A percentile compares a stretch with the other conserved stretches of the same genome.
These are phyloP conservation scores for Cladorhizidae sp. DNA, from an alignment of 37 sponge, comb jelly and placozoan genomes.

Conservation along the genomic window DNA sequence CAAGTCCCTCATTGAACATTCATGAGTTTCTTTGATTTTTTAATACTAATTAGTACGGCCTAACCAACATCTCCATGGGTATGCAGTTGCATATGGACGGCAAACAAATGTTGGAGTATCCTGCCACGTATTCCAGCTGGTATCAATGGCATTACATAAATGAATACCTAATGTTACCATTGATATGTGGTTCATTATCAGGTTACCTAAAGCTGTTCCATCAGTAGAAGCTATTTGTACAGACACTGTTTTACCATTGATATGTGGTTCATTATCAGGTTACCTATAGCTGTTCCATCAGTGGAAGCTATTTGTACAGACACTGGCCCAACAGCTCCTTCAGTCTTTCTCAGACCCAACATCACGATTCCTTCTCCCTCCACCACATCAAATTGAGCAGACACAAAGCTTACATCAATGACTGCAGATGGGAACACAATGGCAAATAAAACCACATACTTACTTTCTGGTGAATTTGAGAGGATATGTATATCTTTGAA, in stretches of 20 bases:
- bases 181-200: background rate
- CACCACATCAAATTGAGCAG: background rate
- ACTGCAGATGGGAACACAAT: conserved; percentile 11
- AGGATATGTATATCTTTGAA: background rate
- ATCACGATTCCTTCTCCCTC: conserved; percentile 34
- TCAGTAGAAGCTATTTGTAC: conserved; percentile 13
- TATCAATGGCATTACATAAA: no score
- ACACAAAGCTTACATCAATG: conserved; percentile 39
- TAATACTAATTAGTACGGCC: no score
- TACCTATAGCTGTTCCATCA: conserved; percentile 34
- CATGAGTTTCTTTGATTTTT: no score
- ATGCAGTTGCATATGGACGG: no score
- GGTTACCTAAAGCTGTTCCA: conserved; percentile 26
- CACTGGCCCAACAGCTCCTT: conserved; percentile 31
- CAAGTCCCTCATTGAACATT: no score
- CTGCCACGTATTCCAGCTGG: no score
- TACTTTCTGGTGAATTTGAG: background rate
- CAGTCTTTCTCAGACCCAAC: conserved; percentile 21
- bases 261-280: background rate
- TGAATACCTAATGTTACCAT: no score
- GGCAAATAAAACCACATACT: background rate
- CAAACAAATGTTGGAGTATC: no score
- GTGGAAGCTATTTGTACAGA: conserved; percentile 13
- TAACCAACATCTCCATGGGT: no score
- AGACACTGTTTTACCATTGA: no score